Base-by-base conservation (phyloP, 2,113 vertebrate genomes). In the Ictalurus punctatus region DNA sequence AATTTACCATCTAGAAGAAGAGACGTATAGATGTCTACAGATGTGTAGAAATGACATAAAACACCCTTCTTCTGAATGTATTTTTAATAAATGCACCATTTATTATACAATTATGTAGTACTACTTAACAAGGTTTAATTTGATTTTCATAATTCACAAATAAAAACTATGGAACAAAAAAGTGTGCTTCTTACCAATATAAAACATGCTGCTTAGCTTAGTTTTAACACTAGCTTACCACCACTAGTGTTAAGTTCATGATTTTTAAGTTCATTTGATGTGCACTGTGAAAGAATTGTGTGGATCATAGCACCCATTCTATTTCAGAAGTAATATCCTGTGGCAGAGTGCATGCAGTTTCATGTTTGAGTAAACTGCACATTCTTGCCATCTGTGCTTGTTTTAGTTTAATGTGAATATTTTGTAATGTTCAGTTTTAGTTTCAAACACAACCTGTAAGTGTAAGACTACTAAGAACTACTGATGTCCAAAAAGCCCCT, bases 111-210 rank as follows among this genome's bases (percentile, higher is more conserved):
- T 80, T 30, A 4, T 80, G 74, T 67, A 80, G 74, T 86, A 54
- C 48, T 86, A 54, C 79, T 56, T 86, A 40, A 87, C n/a, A 56
- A 78, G 59, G 40, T 83, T 89, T 76, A 25, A 9, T 89, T 56
- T 92, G 78, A 83, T 79, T 88, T 86, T 65, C 30, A 61, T 61
- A 25, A 90, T 71, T 84, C 89, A 78, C 82, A 89, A 73, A 88
- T 93, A 79, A 80, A 80, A 37, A 78, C 27, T 3, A 23, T 65
- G 21, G 48, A 69, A 82, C 13, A 52, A 85, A 54, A 25, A 21
- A 25, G 16, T 85, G 19, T 58, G 27, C 17, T 78, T 78, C 25
- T 0, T 52, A 30, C 14, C 0, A 83, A 59, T 34, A 58, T 82
- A 17, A 25, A 54, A 65, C 4, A 44, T 69, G 3, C 25, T 61